phyloP scores from a whole-genome alignment of 2,888 invertebrate genomes.

The Heliconius hortense region DNA sequence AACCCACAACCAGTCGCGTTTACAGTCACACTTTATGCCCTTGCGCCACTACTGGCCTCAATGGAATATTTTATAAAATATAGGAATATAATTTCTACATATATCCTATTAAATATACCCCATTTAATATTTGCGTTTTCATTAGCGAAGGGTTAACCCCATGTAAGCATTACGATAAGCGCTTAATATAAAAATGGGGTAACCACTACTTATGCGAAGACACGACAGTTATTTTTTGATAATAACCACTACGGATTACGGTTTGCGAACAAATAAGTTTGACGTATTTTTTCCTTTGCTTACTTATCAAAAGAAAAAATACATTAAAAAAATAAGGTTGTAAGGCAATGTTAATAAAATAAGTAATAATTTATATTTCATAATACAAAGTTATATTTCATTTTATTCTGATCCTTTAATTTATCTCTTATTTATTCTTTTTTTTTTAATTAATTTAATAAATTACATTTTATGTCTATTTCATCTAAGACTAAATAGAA shows the following conservation, averaged over 20 bases:
- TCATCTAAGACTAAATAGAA: too few relatives aligned
- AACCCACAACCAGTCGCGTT: too few relatives aligned
- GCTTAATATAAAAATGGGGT: constrained; percentile 21
- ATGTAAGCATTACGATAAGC: neutral
- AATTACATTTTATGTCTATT: too few relatives aligned
- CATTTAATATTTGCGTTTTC: neutral
- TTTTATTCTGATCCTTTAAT: too few relatives aligned
- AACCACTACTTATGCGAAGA: constrained; percentile 33
- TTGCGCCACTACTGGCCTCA: too few relatives aligned
- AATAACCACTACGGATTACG: constrained; percentile 33
- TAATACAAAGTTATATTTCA: too few relatives aligned
- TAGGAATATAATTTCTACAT: neutral
- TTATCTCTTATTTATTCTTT: too few relatives aligned
- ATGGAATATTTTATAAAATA: neutral
- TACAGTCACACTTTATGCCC: too few relatives aligned
- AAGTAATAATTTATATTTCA: too few relatives aligned
- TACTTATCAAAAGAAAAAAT: neutral
- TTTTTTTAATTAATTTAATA: too few relatives aligned
- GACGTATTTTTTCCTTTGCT: neutral
- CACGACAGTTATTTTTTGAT: constrained; percentile 36
- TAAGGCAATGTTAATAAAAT: too few relatives aligned
- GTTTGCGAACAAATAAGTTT: constrained; percentile 20
- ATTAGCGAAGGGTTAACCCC: neutral
- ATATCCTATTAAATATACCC: neutral
- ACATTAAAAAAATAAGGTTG: too few relatives aligned